Evolutionary conservation across 2,888 invertebrate species (phyloP), one percentile per base, ranked within the genome.

Genomic region (Xestia ashworthii): DNA sequence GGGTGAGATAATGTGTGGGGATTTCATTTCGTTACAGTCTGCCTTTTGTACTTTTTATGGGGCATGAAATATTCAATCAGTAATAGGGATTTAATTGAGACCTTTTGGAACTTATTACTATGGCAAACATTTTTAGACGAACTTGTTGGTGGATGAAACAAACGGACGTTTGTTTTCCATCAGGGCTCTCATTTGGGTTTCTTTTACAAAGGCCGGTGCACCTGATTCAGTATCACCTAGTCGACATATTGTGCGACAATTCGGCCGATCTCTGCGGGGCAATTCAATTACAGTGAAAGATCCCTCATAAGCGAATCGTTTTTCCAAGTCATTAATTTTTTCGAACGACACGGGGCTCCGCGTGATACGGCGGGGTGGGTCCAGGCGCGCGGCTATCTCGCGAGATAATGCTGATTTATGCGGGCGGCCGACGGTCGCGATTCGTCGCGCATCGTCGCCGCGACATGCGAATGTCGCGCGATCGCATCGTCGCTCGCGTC

Each of bases 281-380:
- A 96, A 96, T 96, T 96, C 96, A 96, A 96, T 96, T 96, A 96
- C 96, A 96, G 94, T 94, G 95, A 96, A 95, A 96, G 96, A 96
- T 96, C 96, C 96, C 96, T 96, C 96, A 96, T 96, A 96, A 96
- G 96, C 96, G 96, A 96, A 96, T 96, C 96, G 96, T 96, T 96
- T 96, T 96, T 96, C 96, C 96, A 95, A 93, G 96, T 96, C 96
- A 96, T 96, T 96, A 96, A 96, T 96, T 96, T 96, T 96, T 96
- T 96, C 95, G 94, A 96, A 96, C 96, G 96, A 96, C 96, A 96
- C 95, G 93, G 95, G 95, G 93, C 93, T 91, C 91, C 92, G 94
- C 94, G 94, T 93, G 96, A 96, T 96, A 96, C 92, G 95, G 94
- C 95, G 93, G 95, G 94, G 94, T 93, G 94, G 93, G 94, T 94